Evolutionary conservation across 2,888 invertebrate species (phyloP), one percentile per base, ranked within the genome.

Genomic region (Gisinianus flammeolus): DNA sequence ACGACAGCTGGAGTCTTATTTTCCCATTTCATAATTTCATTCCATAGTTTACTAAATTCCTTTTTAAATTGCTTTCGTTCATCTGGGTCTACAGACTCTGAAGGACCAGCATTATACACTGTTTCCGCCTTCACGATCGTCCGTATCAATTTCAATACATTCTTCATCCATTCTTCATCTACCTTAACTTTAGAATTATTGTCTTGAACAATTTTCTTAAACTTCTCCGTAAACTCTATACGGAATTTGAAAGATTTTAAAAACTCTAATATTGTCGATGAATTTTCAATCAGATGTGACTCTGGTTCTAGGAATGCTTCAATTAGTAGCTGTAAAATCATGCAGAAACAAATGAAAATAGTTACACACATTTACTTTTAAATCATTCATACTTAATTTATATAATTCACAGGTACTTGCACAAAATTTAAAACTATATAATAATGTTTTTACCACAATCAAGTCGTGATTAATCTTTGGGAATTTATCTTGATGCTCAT

Each of bases 11-110:
- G 86, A 62, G 90, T 88, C 31, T 92, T 90, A 71, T 85, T 80
- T 8, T 92, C 90, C 92, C 91, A 92, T 84, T 91, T 90, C 89
- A 92, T 91, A n/a, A 93, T 90, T 85, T 91, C 91, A 80, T 90
- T 89, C 95, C 95, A 95, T 78, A 92, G 71, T 56, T 79, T 73
- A 72, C 78, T 82, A 76, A 84, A 83, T 3, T 64, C 76, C n/a
- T 78, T 81, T 52, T 83, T 82, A 66, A 83, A 84, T 35, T 69
- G 71, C 64, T 33, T 56, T 54, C 81, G 77, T 28, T 80, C 79
- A 28, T 62, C 4, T 24, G 26, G 5, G 8, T 8, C 28, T 6
- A 35, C 78, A 26, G 66, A 72, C 2, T 52, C 70, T 22, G 66
- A 68, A 0, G 56, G 62, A 22, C 30, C 6, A 35, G 35, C 35